A percentile compares a stretch with the other conserved stretches of the same genome.
Evolutionary conservation across 2,888 invertebrate genomes (phyloP).

Genomic region (Lasioglossum lativentre): DNA sequence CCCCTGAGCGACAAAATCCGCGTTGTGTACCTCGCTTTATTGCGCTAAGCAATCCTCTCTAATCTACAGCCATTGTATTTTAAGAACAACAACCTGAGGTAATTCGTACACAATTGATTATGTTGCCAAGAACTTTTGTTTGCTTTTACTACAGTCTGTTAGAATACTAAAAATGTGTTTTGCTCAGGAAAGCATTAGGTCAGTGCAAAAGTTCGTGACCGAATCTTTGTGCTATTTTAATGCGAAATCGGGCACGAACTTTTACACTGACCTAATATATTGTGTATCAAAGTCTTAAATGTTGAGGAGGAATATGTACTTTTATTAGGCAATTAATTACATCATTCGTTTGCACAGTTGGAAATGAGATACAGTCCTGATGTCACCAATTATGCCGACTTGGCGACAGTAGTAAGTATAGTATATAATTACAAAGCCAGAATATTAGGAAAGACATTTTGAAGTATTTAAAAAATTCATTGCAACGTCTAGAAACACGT

Average conservation of each 20-base stretch:
- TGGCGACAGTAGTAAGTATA: not conserved
- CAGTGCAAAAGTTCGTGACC: not conserved
- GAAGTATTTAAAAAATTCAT: not conserved
- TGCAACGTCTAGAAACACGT: not conserved
- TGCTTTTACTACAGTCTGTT: not conserved
- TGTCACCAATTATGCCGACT: not conserved
- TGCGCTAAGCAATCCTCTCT: not conserved
- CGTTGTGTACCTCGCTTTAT: not conserved
- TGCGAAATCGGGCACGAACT: not conserved
- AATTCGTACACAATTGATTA: not conserved
- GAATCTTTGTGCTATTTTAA: not conserved
- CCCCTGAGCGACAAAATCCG: slow-evolving; percentile 28
- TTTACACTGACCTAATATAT: no score
- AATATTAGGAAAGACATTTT: not conserved
- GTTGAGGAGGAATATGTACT: not conserved
- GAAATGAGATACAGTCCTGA: not conserved
- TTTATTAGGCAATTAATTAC: not conserved
- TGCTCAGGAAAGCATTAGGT: not conserved
- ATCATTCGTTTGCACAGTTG: not conserved
- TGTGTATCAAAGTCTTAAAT: not conserved
- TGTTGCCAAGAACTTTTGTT: not conserved
- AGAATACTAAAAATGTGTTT: not conserved
- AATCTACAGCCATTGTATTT: not conserved
- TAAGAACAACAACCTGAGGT: not conserved
- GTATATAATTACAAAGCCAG: not conserved